Evolutionary conservation across 1,140 invertebrate species (phyloP).

Genomic region (Charaxes varanes): DNA sequence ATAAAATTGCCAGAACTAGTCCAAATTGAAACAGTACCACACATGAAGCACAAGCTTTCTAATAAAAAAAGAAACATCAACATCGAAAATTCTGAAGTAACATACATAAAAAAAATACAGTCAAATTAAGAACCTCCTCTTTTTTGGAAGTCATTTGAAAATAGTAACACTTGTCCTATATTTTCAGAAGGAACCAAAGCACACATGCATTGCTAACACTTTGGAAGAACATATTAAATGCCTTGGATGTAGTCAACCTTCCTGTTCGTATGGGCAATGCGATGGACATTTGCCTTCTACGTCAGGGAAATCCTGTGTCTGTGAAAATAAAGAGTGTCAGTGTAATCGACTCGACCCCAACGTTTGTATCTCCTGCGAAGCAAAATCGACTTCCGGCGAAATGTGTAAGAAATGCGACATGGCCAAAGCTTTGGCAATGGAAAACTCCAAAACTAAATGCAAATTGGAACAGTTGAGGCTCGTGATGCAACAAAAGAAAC

Average conservation of each 20-base stretch:
- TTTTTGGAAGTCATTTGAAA: no score
- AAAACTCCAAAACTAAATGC: slow-evolving; percentile 86
- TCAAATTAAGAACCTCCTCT: no score
- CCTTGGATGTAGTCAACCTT: slow-evolving; percentile 34
- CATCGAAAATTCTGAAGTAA: no score
- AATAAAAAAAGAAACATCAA: no score
- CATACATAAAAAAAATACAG: no score
- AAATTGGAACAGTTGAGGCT: slow-evolving; percentile 90
- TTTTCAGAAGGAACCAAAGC: slow-evolving; percentile 55
- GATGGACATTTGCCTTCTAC: slow-evolving; percentile 44
- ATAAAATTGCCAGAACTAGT: no score
- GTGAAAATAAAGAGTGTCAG: slow-evolving; percentile 28
- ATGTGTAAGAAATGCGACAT: slow-evolving; percentile 59
- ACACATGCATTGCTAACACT: slow-evolving; percentile 30
- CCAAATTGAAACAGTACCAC: no score
- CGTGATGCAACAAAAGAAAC: slow-evolving; percentile 91
- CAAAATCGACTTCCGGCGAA: slow-evolving; percentile 22
- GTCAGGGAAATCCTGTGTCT: slow-evolving; percentile 23
- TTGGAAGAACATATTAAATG: slow-evolving; percentile 42
- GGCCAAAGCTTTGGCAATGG: slow-evolving; percentile 75
- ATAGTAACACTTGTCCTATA: no score
- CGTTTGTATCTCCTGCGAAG: slow-evolving; percentile 43
- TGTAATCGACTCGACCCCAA: slow-evolving; percentile 31
- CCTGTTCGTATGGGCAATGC: slow-evolving; percentile 55
- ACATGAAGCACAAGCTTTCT: no score